A percentile compares a stretch with the other conserved stretches of the same genome.
Evolutionary conservation across 2,113 vertebrate species (phyloP).

Genomic region (Microtus montanus): DNA sequence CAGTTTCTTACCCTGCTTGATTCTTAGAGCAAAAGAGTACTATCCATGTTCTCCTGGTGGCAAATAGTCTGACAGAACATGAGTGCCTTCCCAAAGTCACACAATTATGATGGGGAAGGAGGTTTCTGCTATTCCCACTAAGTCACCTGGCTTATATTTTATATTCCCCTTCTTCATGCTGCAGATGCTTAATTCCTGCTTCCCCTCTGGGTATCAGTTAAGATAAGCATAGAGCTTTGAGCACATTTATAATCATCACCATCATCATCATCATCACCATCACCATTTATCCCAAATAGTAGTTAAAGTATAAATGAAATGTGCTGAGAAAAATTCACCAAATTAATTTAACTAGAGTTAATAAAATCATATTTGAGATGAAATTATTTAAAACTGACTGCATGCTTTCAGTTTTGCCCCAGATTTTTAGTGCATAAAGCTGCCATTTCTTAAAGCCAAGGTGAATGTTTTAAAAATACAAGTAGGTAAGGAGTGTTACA

Average conservation of each 20-base stretch:
- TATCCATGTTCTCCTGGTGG: background rate
- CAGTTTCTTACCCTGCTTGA: background rate
- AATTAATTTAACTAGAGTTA: background rate
- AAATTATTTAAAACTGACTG: background rate
- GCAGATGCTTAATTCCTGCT: background rate
- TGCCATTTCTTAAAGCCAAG: conserved; percentile 31
- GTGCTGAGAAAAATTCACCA: background rate
- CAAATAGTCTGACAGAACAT: background rate
- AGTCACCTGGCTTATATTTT: background rate
- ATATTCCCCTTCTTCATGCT: background rate
- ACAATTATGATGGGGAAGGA: background rate
- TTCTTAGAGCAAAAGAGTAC: background rate
- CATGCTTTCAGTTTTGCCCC: background rate
- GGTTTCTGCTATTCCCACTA: background rate
- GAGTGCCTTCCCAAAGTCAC: background rate
- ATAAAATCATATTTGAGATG: background rate
- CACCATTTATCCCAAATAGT: background rate
- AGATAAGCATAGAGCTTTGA: background rate
- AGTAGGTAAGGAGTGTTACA: conserved; percentile 30
- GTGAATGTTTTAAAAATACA: conserved; percentile 20
- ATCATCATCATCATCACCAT: background rate
- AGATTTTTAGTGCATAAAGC: background rate
- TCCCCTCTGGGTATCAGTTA: background rate
- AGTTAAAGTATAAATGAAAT: conserved; percentile 15
- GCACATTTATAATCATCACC: background rate